Evolutionary conservation across 2,797 vertebrate genomes (phyloP).

Genomic region (Sebastes minor): DNA sequence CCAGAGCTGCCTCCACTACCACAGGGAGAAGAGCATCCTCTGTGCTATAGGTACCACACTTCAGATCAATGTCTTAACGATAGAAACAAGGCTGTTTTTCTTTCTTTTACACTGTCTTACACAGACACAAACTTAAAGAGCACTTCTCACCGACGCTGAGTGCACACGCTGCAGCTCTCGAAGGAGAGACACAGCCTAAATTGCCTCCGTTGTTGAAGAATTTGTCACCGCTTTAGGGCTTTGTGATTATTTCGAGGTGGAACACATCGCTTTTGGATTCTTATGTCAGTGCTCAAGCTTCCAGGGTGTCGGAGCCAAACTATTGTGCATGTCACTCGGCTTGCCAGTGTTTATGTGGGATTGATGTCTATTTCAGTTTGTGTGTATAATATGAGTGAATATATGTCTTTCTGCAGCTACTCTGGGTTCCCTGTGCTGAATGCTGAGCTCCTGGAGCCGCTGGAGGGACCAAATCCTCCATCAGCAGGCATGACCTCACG

Average conservation of each 20-base stretch:
- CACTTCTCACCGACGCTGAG: background rate
- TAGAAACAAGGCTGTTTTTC: background rate
- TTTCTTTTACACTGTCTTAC: background rate
- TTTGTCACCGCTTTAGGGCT: slow-evolving; percentile 33
- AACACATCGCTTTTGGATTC: slow-evolving; percentile 14
- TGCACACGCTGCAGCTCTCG: slow-evolving; percentile 11
- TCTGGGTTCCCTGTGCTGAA: slow-evolving; percentile 93
- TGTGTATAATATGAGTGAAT: background rate
- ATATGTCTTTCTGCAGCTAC: slow-evolving; percentile 85
- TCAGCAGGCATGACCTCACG: slow-evolving; percentile 85
- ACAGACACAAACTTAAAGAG: slow-evolving; percentile 2
- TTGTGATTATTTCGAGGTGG: slow-evolving; percentile 37
- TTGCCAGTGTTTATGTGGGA: background rate
- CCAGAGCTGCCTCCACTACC: slow-evolving; percentile 94
- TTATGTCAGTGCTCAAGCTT: slow-evolving; percentile 5
- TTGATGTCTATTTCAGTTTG: slow-evolving; percentile 11
- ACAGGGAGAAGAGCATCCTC: slow-evolving; percentile 92
- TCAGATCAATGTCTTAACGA: slow-evolving; percentile 1
- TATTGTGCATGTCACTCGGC: background rate
- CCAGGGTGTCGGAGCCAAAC: background rate
- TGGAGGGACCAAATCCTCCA: slow-evolving; percentile 82
- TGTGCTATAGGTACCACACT: slow-evolving; percentile 89
- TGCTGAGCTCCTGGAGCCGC: slow-evolving; percentile 90
- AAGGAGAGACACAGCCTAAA: slow-evolving; percentile 29
- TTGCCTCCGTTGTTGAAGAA: slow-evolving; percentile 40